phyloP scores from a whole-genome alignment of 2,888 invertebrate species.

The Drosophila stalkeri region DNA sequence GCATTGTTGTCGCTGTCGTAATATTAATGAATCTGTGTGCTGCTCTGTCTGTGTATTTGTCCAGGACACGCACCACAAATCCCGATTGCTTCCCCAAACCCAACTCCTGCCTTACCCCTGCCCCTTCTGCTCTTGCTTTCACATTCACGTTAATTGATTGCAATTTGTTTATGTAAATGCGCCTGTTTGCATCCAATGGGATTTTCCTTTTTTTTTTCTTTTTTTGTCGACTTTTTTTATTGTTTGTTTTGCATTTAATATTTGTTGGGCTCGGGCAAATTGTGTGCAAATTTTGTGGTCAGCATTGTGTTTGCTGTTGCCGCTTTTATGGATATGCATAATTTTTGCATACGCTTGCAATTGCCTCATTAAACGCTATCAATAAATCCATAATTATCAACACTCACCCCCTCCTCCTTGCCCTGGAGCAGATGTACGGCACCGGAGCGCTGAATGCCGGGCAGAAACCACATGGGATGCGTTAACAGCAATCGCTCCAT shows the following conservation, averaged over 20 bases:
- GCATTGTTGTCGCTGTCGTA: constrained; percentile 70
- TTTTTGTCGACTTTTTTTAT: not conserved
- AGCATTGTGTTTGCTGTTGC: constrained; percentile 46
- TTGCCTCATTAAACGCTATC: constrained; percentile 69
- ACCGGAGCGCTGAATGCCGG: constrained; percentile 96
- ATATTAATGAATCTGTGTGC: constrained; percentile 74
- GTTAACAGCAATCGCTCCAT: constrained; percentile 95
- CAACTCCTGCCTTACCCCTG: too few relatives aligned
- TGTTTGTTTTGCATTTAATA: not conserved
- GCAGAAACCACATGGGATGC: constrained; percentile 98
- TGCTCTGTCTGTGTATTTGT: constrained; percentile 9
- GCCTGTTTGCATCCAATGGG: constrained; percentile 26
- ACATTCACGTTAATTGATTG: constrained; percentile 83
- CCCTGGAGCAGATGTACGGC: constrained; percentile 97
- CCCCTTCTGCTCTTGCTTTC: not conserved
- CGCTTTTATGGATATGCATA: not conserved
- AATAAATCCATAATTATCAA: constrained; percentile 69
- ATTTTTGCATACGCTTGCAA: constrained; percentile 38
- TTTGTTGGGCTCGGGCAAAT: constrained; percentile 15
- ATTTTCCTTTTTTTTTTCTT: constrained; percentile 10
- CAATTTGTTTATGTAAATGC: constrained; percentile 84
- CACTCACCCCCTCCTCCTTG: constrained; percentile 94
- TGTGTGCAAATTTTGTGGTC: constrained; percentile 66
- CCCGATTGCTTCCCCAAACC: not conserved
- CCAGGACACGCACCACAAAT: constrained; percentile 41